These are phyloP conservation scores for Mayetiola destructor DNA, from an alignment of 2,888 invertebrate species.

Conservation along the genomic window DNA sequence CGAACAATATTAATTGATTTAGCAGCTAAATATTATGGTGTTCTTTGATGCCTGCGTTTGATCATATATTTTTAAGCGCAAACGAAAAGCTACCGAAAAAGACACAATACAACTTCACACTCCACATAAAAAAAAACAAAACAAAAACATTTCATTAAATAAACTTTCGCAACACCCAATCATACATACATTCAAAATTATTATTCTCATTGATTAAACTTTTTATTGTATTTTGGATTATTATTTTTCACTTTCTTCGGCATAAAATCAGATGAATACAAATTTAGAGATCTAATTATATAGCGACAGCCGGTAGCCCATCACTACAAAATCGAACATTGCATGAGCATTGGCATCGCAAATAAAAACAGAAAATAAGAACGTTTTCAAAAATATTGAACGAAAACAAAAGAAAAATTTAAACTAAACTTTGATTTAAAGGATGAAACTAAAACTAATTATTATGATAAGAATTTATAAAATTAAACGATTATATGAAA, in stretches of 20 bases:
- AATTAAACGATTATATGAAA: not conserved
- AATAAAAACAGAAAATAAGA: not conserved
- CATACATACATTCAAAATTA: not conserved
- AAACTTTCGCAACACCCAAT: not conserved
- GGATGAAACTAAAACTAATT: not conserved
- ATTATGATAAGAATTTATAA: constrained; percentile 8
- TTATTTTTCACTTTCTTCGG: constrained; percentile 4
- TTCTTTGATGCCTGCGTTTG: not conserved
- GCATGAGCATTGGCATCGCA: not conserved
- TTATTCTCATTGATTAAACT: not conserved
- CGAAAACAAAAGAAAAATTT: not conserved
- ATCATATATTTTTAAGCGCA: too few relatives aligned
- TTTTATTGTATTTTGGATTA: not conserved
- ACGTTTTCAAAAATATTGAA: not conserved
- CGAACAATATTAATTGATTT: not conserved
- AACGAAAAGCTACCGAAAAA: too few relatives aligned
- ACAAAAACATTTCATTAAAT: not conserved
- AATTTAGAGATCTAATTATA: not conserved
- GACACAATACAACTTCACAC: not conserved
- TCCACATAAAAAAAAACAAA: not conserved
- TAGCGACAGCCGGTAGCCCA: not conserved
- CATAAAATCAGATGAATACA: not conserved
- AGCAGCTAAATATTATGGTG: not conserved
- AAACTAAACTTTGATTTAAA: not conserved
- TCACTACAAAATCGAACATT: not conserved